Evolutionary conservation across 2,888 invertebrate species (phyloP), one percentile per base, ranked within the genome.

Genomic region (Hemicrepidius hirtus): DNA sequence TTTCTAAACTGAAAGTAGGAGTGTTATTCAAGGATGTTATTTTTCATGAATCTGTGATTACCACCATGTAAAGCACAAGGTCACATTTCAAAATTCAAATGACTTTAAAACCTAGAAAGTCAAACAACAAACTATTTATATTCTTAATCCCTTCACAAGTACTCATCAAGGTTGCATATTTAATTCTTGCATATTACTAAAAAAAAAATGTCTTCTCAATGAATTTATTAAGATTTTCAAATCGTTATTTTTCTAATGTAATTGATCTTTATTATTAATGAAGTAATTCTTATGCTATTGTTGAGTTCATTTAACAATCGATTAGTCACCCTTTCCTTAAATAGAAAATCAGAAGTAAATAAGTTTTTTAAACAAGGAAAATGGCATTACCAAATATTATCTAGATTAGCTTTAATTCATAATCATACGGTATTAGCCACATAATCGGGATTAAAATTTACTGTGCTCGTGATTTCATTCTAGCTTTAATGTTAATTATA

Each of bases 401-500:
- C n/a, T n/a, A n/a, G n/a, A n/a, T n/a, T n/a, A n/a, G n/a, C n/a
- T n/a, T n/a, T n/a, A n/a, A n/a, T n/a, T n/a, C 18, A 44, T 7
- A 44, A 18, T 32, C 32, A 9, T 2, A 32, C 7, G 7, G 9
- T 32, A 32, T 32, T 32, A 32, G 9, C 9, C 32, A 9, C 7
- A 32, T 32, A 32, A 32, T 32, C 32, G 9, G 32, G 7, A 6
- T 1, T 32, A 9, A 28, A 21, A 50, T 50, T 50, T 50, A 50
- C 21, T 24, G 24, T 50, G 6, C 18, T 50, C 50, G 50, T 50
- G 50, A 12, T 21, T 13, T 24, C n/a, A 7, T n/a, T 21, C 20
- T 28, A 10, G 10, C 50, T 50, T 6, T 50, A 55, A 55, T 16
- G 55, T 55, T 32, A 55, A 55, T 55, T 55, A 55, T 32, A 32